Percentiles rank a stretch among this genome's conserved stretches.
phyloP scores from a whole-genome alignment of 2,888 invertebrate species.

The Pristionchus arcanus region DNA sequence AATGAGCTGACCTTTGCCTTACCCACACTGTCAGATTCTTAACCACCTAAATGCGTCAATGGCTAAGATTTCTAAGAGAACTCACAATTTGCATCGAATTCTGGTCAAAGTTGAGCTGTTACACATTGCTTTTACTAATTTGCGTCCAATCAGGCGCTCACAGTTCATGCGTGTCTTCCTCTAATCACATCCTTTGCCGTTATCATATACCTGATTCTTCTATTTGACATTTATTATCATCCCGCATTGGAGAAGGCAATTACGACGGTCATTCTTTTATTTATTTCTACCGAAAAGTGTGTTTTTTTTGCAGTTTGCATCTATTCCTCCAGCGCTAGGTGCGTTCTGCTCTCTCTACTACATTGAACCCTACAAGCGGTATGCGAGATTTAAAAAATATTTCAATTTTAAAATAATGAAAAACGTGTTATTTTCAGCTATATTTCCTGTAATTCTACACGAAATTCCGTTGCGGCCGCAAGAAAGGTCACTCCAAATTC shows the following conservation, averaged over 20 bases:
- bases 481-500: too few species aligned
- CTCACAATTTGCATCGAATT: background rate
- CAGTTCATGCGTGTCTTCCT: background rate
- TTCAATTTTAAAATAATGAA: too few species aligned
- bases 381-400: background rate
- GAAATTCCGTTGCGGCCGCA: too few species aligned
- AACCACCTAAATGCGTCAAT: background rate
- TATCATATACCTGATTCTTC: background rate
- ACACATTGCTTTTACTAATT: background rate
- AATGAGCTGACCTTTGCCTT: background rate
- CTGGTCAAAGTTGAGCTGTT: background rate
- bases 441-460: too few species aligned
- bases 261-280: background rate
- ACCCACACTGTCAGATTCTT: background rate
- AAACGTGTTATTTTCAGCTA: background rate
- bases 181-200: background rate
- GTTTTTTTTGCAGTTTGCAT: background rate
- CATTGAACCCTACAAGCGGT: background rate
- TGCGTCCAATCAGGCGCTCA: background rate
- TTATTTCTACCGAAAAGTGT: background rate
- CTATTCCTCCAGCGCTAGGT: background rate
- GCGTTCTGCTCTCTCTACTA: background rate
- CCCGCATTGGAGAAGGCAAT: background rate
- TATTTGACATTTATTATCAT: background rate
- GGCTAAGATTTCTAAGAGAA: background rate